A percentile compares a stretch with the other conserved stretches of the same genome.
These are phyloP conservation scores for Megaleporinus macrocephalus DNA, from an alignment of 2,113 vertebrate genomes.

Conservation along the genomic window DNA sequence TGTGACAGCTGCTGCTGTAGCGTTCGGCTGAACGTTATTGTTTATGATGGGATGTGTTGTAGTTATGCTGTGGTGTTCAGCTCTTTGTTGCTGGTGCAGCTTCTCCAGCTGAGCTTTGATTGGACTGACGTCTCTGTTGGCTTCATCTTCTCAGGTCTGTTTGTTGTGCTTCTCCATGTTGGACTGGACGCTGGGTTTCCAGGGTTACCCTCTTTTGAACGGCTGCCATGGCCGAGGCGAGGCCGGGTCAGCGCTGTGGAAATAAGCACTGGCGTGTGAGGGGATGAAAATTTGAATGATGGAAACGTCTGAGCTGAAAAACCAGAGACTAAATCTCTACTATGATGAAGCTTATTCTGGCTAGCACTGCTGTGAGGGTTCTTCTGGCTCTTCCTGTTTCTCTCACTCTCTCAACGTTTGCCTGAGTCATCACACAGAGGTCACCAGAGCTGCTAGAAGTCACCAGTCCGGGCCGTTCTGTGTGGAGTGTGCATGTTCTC, in stretches of 20 bases:
- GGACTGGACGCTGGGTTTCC: too few relatives aligned
- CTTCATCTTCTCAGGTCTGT: neutral
- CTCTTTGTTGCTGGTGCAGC: constrained; percentile 7
- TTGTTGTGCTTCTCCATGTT: neutral
- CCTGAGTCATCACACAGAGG: too few relatives aligned
- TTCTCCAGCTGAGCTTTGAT: constrained; percentile 9
- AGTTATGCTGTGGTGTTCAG: neutral
- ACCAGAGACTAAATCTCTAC: too few relatives aligned
- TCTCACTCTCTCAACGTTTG: too few relatives aligned
- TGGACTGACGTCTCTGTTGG: neutral
- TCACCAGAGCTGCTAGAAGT: too few relatives aligned
- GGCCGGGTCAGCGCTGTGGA: neutral
- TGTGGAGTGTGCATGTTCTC: too few relatives aligned
- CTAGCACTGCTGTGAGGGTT: too few relatives aligned
- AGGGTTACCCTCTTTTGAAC: neutral
- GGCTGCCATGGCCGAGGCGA: neutral
- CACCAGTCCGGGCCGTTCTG: too few relatives aligned
- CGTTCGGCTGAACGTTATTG: neutral
- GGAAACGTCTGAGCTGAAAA: too few relatives aligned
- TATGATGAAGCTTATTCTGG: too few relatives aligned
- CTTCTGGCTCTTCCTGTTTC: too few relatives aligned
- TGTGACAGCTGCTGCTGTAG: neutral
- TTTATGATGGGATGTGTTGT: neutral
- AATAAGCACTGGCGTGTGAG: neutral
- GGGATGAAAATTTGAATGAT: too few relatives aligned